Conservation (phyloP, 2,888 invertebrate genomes). For the Synergus umbraculus region DNA sequence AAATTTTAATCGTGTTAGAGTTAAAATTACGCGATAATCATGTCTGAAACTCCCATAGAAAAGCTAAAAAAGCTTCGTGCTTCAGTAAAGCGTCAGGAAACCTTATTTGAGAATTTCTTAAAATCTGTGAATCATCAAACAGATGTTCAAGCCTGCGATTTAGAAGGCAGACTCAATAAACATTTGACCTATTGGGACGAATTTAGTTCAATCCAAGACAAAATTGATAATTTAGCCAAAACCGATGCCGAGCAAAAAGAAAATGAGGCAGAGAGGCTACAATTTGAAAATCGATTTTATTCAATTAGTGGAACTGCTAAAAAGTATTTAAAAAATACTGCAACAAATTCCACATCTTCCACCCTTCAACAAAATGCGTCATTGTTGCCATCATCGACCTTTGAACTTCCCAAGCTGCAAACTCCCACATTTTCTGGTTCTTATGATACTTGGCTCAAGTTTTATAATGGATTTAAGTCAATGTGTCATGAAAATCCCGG, state of each 20-base stretch:
- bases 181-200: too few species aligned
- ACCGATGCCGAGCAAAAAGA: not conserved
- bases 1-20: not conserved
- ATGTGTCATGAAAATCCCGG: not conserved
- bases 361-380: not conserved
- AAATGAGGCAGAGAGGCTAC: not conserved
- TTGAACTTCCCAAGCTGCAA: not conserved
- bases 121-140: too few species aligned
- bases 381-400: not conserved
- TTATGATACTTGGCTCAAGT: constrained; percentile 7
- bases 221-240: not conserved
- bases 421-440: not conserved
- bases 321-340: not conserved
- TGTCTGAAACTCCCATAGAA: not conserved
- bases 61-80: not conserved
- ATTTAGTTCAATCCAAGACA: not conserved
- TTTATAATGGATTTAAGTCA: not conserved
- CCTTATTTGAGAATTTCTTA: too few species aligned
- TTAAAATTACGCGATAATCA: not conserved
- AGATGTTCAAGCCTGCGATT: too few species aligned
- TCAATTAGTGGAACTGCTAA: not conserved
- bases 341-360: not conserved
- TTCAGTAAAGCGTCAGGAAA: too few species aligned
- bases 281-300: not conserved
- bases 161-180: too few species aligned